These are phyloP conservation scores for Dysdera silvatica DNA, from an alignment of 1,140 invertebrate genomes.

Conservation along the genomic window DNA sequence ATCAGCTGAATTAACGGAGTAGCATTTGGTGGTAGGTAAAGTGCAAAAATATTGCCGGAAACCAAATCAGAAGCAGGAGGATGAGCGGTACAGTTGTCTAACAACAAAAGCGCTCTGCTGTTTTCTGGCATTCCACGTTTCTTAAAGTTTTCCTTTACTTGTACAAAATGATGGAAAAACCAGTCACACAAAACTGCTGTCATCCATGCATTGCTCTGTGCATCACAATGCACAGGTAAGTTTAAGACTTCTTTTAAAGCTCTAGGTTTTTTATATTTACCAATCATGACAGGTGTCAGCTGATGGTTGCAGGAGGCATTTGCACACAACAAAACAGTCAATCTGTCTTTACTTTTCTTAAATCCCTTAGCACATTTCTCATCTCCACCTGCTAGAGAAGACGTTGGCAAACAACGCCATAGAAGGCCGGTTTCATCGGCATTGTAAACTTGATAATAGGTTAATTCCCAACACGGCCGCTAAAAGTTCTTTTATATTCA, in stretches of 20 bases:
- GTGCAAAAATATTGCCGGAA: not conserved
- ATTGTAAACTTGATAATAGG: not conserved
- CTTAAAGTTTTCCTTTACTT: not conserved
- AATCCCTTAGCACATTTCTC: not conserved
- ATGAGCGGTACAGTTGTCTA: not conserved
- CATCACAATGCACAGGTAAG: not conserved
- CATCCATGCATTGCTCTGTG: not conserved
- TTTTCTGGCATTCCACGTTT: not conserved
- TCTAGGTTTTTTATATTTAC: conserved; percentile 1
- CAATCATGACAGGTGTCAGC: not conserved
- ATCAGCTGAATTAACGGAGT: not conserved
- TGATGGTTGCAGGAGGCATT: not conserved
- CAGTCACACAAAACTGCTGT: not conserved
- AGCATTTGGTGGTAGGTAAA: not conserved
- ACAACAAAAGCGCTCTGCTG: not conserved
- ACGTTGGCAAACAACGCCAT: not conserved
- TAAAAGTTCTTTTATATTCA: not conserved
- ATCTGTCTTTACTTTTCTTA: not conserved
- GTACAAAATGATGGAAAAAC: not conserved
- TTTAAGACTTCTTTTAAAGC: not conserved
- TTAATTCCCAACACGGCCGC: not conserved
- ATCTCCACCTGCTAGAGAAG: not conserved
- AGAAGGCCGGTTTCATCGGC: conserved; percentile 1
- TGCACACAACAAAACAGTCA: not conserved
- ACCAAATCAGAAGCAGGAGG: not conserved